Conservation (phyloP, 2,888 invertebrate species). For the Cephus pulcher region DNA sequence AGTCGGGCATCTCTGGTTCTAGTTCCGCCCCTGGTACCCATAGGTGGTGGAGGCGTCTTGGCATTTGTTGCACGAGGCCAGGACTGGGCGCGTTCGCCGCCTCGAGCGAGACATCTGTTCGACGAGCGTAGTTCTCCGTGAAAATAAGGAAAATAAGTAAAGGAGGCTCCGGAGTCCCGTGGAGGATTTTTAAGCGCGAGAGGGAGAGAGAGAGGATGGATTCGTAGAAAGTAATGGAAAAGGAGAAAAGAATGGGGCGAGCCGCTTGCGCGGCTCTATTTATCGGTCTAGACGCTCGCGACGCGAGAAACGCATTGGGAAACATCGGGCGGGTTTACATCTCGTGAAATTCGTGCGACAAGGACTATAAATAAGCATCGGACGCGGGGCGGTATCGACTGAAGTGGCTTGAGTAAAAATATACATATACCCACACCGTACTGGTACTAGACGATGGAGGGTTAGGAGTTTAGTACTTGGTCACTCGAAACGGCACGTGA, state of each 20-base stretch:
- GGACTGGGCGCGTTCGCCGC: not conserved
- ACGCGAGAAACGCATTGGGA: conserved; percentile 3
- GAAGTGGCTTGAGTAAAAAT: conserved; percentile 38
- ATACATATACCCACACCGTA: conserved; percentile 15
- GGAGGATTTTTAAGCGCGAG: not conserved
- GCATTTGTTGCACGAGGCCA: not conserved
- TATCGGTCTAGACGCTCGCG: conserved; percentile 5
- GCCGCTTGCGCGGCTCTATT: not conserved
- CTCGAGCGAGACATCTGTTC: conserved; percentile 8
- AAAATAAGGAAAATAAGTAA: not conserved
- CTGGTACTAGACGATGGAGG: not conserved
- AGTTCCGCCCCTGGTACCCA: not conserved
- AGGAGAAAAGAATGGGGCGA: not conserved
- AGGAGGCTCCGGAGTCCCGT: not conserved
- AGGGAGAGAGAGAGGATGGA: not conserved
- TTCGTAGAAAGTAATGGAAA: not conserved
- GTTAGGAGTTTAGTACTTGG: not conserved
- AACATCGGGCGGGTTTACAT: conserved; percentile 20
- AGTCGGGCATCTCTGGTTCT: not conserved
- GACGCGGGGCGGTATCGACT: conserved; percentile 26
- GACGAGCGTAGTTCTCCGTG: not conserved
- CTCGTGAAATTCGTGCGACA: conserved; percentile 41
- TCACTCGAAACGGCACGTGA: not conserved
- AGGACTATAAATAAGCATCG: conserved; percentile 46
- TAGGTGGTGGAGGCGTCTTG: not conserved